phyloP scores from a whole-genome alignment of 2,797 vertebrate species.

The Ptychadena robeensis region DNA sequence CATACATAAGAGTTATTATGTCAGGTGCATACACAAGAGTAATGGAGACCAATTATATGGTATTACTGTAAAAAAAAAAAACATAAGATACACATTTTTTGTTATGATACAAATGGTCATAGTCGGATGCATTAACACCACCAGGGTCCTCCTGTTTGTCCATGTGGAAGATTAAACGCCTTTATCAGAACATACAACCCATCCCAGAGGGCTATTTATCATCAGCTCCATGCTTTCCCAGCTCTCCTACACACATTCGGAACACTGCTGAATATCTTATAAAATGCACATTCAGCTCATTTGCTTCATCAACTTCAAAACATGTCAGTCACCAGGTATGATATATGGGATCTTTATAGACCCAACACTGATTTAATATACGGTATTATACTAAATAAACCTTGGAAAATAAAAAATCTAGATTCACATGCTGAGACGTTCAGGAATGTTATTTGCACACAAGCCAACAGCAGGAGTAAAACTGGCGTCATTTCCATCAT shows the following conservation, averaged over 20 bases:
- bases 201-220: conserved; percentile 5
- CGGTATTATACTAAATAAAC: too few relatives aligned
- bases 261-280: neutral
- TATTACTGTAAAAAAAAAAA: neutral
- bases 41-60: neutral
- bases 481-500: neutral
- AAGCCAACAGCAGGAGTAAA: neutral
- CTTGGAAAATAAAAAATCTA: too few relatives aligned
- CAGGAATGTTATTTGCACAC: neutral
- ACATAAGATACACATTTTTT: neutral
- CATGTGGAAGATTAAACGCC: conserved; percentile 29
- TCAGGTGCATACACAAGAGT: neutral
- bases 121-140: conserved; percentile 10
- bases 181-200: conserved; percentile 5
- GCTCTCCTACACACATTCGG: neutral
- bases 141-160: conserved; percentile 34
- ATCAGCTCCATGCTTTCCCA: neutral
- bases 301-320: neutral
- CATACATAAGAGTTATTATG: too few relatives aligned
- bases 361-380: too few relatives aligned
- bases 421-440: too few relatives aligned
- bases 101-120: neutral
- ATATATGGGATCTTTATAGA: neutral
- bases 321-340: neutral
- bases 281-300: neutral